Base-by-base conservation (phyloP, 1,140 invertebrate species). In the Pogonognathellus flavescens region DNA sequence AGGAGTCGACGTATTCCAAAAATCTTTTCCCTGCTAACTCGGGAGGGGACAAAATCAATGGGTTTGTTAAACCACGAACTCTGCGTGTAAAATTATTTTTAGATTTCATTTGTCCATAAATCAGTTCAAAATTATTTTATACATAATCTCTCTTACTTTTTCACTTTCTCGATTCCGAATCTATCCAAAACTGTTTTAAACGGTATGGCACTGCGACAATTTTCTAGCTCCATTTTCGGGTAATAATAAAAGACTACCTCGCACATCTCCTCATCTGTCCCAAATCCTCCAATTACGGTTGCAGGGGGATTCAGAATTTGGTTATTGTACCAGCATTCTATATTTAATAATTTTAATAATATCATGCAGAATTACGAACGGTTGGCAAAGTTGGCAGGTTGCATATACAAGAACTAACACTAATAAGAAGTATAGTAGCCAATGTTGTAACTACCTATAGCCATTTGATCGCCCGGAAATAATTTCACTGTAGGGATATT, bases 221-320 rank as follows among this genome's bases (percentile, higher is more conserved):
- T 94, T 0, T 95, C 94, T 0, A 95, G 90, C 31, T 93, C 92
- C 0, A 93, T 95, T 83, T 94, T 93, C 0, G 96, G 96, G 90
- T 97, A 97, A 90, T 97, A 95, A 1, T 96, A 91, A 0, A 96
- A 91, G 89, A 96, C 96, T 0, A 95, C 94, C 10, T 96, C 90
- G 86, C 96, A 97, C 95, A 96, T 96, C 91, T 97, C 96, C 90
- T 97, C 94, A 85, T 93, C 93, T 0, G 94, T 95, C 0, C 95
- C 94, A 90, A 96, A 95, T 1, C 96, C 96, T 22, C 95, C 95
- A 10, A 70, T 50, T 8, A 66, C 53, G 6, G 59, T 57, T 60
- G n/a, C 57, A 11, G 49, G 14, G 20, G 80, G 80, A 57, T 66
- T 81, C 3, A 53, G 52, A 16, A 18, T 60, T 20, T 72, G 62